Evolutionary conservation across 1,140 invertebrate species (phyloP).

Genomic region (Pseudomyrmex flavicornis): DNA sequence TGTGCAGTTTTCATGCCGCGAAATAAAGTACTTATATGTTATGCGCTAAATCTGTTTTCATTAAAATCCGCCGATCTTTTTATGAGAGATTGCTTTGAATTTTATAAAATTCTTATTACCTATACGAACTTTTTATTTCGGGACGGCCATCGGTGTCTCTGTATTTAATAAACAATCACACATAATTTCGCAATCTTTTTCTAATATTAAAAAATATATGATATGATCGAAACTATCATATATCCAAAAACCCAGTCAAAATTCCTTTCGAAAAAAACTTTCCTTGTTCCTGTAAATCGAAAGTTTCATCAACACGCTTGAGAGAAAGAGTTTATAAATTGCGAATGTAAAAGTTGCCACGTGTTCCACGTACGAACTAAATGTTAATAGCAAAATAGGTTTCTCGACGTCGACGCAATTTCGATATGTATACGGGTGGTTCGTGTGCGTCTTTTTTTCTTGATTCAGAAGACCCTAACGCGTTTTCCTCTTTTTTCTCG

Average conservation of each 20-base stretch:
- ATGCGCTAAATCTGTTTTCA: neutral
- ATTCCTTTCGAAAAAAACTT: neutral
- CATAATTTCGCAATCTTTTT: neutral
- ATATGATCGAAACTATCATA: neutral
- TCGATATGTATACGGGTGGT: neutral
- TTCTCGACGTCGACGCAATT: neutral
- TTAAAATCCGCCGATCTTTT: conserved; percentile 6
- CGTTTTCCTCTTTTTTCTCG: conserved; percentile 22
- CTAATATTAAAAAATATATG: conserved; percentile 36
- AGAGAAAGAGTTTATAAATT: neutral
- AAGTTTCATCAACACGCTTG: conserved; percentile 21
- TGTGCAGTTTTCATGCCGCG: neutral
- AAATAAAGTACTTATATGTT: neutral
- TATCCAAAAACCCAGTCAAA: neutral
- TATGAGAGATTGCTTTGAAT: neutral
- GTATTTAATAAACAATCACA: no score
- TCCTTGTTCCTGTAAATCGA: neutral
- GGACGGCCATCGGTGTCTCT: neutral
- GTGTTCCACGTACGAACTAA: conserved; percentile 56
- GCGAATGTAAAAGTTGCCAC: neutral
- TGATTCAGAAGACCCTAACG: neutral
- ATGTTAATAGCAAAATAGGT: conserved; percentile 58
- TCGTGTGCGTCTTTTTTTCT: neutral
- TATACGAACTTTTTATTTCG: conserved; percentile 1
- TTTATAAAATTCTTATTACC: conserved; percentile 6